Conservation (phyloP, 2,113 vertebrate species). For the Halichoeres trimaculatus region DNA sequence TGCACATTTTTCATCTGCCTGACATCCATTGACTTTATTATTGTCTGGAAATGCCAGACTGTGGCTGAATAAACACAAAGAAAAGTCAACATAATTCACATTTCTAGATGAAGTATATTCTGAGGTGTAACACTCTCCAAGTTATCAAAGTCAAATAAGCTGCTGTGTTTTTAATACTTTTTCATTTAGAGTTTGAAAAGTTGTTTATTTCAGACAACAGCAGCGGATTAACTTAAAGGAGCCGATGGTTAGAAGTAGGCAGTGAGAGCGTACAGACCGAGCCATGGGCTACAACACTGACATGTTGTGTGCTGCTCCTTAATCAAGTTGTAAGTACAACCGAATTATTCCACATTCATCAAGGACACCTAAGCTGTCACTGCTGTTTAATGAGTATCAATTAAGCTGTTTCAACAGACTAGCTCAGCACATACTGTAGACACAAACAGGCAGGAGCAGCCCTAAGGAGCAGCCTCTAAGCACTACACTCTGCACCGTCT, state of each 20-base stretch:
- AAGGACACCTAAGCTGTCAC: slow-evolving; percentile 86
- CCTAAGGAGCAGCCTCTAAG: slow-evolving; percentile 37
- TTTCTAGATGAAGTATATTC: slow-evolving; percentile 49
- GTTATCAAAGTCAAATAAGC: slow-evolving; percentile 41
- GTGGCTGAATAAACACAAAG: slow-evolving; percentile 62
- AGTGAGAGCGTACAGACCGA: slow-evolving; percentile 34
- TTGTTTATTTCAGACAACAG: slow-evolving; percentile 22
- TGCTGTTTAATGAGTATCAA: slow-evolving; percentile 86
- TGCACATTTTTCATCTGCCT: slow-evolving; percentile 76
- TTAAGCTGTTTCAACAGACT: slow-evolving; percentile 85
- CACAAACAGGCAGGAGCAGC: slow-evolving; percentile 64
- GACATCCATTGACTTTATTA: slow-evolving; percentile 74
- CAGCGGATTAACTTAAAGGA: slow-evolving; percentile 8
- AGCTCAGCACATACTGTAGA: slow-evolving; percentile 71
- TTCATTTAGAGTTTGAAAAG: slow-evolving; percentile 32
- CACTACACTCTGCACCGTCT: slow-evolving; percentile 17
- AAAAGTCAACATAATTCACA: slow-evolving; percentile 65
- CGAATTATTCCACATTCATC: slow-evolving; percentile 85
- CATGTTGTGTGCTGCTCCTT: slow-evolving; percentile 78
- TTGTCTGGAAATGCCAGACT: slow-evolving; percentile 68
- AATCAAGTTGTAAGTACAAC: slow-evolving; percentile 85
- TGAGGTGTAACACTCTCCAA: slow-evolving; percentile 37
- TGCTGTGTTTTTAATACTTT: slow-evolving; percentile 23
- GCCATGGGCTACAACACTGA: slow-evolving; percentile 67
- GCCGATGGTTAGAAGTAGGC: slow-evolving; percentile 31